Evolutionary conservation across 2,888 invertebrate species (phyloP), one percentile per base, ranked within the genome.

Genomic region (Volucella inflata): DNA sequence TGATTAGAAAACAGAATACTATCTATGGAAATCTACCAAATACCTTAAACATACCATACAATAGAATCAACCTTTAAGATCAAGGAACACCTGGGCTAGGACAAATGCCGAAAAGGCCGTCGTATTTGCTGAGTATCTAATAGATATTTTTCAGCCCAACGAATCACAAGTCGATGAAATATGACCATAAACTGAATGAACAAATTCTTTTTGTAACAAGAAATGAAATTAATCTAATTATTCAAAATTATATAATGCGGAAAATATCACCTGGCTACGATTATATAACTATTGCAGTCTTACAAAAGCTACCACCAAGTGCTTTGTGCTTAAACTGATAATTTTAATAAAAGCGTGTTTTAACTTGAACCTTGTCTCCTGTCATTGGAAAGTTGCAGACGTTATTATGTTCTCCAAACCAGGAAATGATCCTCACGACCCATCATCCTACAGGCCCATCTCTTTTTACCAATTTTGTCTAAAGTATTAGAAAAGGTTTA

Each of bases 81-180:
- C 36, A 55, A 55, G 17, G 4, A 55, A 55, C 1, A 55, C 55
- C 36, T 55, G 55, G 36, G 55, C 55, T 36, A 55, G 36, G 12
- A 55, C 30, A 55, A 21, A 55, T 36, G n/a, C 2, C n/a, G 46
- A 46, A 46, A 46, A 12, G 46, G 55, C 17, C 36, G 55, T 30
- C 55, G 36, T 55, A 55, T 30, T 21, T 21, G 55, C 55, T 53
- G 14, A 17, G 21, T 55, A 36, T 17, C 36, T 55, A 55, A 55
- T 36, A 30, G 10, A 55, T 21, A 55, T n/a, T 36, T 55, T 55
- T 36, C 36, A 55, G 30, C 55, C 3, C 10, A 55, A 55, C 8
- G 21, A 55, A 55, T 55, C 21, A 11, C 55, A 36, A 55, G n/a
- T 36, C 36, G 11, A 36, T 55, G 55, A 55, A 36, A 36, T 55